Percentiles rank a stretch among this genome's conserved stretches.
phyloP scores from a whole-genome alignment of 2,797 vertebrate genomes.

The Pelodytes ibericus region DNA sequence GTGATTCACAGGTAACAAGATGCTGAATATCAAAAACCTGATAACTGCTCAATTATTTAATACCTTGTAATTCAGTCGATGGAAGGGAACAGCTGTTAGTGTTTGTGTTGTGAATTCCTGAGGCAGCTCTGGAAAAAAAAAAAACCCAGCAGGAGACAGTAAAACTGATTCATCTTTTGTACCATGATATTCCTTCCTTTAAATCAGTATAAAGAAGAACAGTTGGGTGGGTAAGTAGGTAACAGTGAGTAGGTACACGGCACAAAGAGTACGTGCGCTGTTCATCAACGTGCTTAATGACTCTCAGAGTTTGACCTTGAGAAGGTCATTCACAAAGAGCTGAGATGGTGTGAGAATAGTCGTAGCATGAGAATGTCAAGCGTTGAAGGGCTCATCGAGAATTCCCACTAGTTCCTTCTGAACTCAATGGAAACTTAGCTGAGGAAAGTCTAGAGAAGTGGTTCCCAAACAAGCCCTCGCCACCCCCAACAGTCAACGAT shows the following conservation, averaged over 20 bases:
- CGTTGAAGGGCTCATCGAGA: too few species aligned
- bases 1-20: constrained; percentile 42
- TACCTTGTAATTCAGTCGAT: constrained; percentile 47
- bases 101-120: constrained; percentile 50
- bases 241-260: not conserved
- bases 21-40: constrained; percentile 49
- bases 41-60: constrained; percentile 54
- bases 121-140: constrained; percentile 25
- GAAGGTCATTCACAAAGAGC: too few species aligned
- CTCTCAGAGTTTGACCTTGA: too few species aligned
- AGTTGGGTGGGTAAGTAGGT: not conserved
- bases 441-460: too few species aligned
- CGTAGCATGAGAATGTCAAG: too few species aligned
- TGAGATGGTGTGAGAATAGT: too few species aligned
- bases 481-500: too few species aligned
- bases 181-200: constrained; percentile 5
- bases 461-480: too few species aligned
- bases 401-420: too few species aligned
- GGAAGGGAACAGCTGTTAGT: constrained; percentile 46
- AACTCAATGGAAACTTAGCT: too few species aligned
- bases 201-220: not conserved
- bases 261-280: too few species aligned
- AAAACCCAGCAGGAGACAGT: constrained; percentile 23
- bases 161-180: constrained; percentile 31
- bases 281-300: too few species aligned